Conservation (phyloP, 2,888 invertebrate species). For the Stenichneumon culpator region DNA sequence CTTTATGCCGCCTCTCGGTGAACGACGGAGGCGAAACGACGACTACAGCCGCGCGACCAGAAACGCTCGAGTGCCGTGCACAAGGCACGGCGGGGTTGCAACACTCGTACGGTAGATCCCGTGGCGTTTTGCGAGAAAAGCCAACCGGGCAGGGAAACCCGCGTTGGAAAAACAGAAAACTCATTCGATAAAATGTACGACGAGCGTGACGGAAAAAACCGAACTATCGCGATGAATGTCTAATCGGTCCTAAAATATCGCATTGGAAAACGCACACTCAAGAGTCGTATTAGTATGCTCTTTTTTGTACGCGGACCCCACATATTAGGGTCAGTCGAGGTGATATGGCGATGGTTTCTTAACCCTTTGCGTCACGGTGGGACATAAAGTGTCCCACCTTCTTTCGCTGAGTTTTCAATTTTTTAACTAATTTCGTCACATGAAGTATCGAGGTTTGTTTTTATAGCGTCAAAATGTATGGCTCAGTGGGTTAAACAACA, state of each 20-base stretch:
- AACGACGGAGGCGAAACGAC: conserved; percentile 49
- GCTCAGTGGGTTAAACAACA: too few relatives aligned
- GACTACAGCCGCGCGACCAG: conserved; percentile 45
- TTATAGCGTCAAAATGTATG: too few relatives aligned
- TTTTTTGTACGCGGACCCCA: not conserved
- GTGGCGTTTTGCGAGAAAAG: conserved; percentile 29
- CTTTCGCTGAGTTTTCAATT: too few relatives aligned
- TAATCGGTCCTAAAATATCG: not conserved
- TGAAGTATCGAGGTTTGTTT: too few relatives aligned
- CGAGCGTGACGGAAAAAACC: not conserved
- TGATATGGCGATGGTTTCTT: too few relatives aligned
- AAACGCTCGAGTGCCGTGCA: conserved; percentile 54
- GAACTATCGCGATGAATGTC: conserved; percentile 6
- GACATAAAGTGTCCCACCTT: too few relatives aligned
- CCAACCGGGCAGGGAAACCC: not conserved
- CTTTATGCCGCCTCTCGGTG: conserved; percentile 76
- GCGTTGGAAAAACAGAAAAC: conserved; percentile 10
- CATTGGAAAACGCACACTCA: not conserved
- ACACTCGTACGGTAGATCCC: not conserved
- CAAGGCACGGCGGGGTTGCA: conserved; percentile 40
- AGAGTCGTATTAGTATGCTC: not conserved
- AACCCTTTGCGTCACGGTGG: too few relatives aligned
- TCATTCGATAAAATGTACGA: not conserved
- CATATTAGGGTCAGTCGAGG: too few relatives aligned
- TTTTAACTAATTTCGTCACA: too few relatives aligned